Percentiles rank a stretch among this genome's conserved stretches.
phyloP scores from a whole-genome alignment of 1,140 invertebrate genomes.

The Achatina immaculata region DNA sequence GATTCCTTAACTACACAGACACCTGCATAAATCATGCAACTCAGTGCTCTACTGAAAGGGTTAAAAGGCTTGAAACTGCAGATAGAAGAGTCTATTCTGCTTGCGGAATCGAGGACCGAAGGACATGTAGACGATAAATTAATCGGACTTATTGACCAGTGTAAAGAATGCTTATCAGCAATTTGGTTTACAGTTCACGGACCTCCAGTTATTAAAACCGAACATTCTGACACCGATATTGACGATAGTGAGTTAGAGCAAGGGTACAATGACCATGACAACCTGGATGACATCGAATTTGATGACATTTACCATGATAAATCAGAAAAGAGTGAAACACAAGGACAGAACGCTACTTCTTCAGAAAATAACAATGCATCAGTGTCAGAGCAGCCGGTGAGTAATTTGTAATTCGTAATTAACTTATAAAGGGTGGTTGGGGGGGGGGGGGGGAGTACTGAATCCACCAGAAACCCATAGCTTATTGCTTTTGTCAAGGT shows the following conservation, averaged over 20 bases:
- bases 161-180: neutral
- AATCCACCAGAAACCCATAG: too few species aligned
- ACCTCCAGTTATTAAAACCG: neutral
- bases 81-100: neutral
- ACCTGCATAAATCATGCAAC: constrained; percentile 26
- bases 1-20: too few species aligned
- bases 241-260: neutral
- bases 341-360: too few species aligned
- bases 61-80: neutral
- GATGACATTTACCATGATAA: constrained; percentile 24
- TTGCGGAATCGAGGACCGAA: neutral
- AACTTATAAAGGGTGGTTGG: too few species aligned
- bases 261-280: neutral
- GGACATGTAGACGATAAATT: neutral
- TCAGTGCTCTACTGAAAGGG: neutral
- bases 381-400: too few species aligned
- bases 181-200: neutral
- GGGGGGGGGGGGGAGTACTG: too few species aligned
- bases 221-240: neutral
- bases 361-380: neutral
- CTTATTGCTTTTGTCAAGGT: too few species aligned
- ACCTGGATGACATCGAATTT: neutral
- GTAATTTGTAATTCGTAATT: too few species aligned
- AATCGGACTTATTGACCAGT: neutral
- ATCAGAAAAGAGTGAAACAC: too few species aligned